phyloP scores from a whole-genome alignment of 2,797 vertebrate genomes.

The Fistularia commersonii region DNA sequence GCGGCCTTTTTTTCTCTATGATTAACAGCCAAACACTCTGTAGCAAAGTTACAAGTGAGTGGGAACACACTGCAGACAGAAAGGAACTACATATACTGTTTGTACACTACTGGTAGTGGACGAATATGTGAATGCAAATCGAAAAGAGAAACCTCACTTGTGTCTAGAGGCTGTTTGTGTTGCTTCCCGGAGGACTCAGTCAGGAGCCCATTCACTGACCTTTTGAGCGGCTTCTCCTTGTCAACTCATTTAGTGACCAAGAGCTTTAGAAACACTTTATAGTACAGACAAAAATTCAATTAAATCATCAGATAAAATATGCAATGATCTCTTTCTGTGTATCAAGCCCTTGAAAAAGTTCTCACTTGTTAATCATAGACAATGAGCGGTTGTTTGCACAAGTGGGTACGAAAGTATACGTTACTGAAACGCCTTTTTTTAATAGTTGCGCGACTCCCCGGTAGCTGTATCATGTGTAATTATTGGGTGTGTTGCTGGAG shows the following conservation, averaged over 20 bases:
- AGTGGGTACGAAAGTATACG: neutral
- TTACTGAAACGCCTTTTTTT: no score
- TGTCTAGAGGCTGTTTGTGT: constrained; percentile 12
- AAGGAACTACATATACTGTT: constrained; percentile 61
- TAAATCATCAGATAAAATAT: neutral
- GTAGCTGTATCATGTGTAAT: constrained; percentile 5
- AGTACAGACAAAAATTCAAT: constrained; percentile 5
- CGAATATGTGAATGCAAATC: constrained; percentile 57
- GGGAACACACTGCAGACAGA: neutral
- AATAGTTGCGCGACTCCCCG: no score
- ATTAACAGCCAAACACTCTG: constrained; percentile 9
- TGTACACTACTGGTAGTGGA: constrained; percentile 62
- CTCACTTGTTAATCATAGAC: no score
- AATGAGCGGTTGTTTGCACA: neutral
- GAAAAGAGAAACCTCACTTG: constrained; percentile 10
- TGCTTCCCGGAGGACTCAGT: constrained; percentile 30
- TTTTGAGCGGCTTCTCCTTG: constrained; percentile 11
- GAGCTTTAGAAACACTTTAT: constrained; percentile 16
- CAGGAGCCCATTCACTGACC: constrained; percentile 36
- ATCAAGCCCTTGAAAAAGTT: neutral
- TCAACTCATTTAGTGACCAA: constrained; percentile 1
- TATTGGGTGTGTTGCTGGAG: constrained; percentile 26
- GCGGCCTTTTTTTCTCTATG: neutral
- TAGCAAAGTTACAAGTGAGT: neutral
- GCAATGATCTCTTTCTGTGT: neutral